Conservation (phyloP, 2,113 vertebrate genomes). For the Kryptolebias marmoratus region DNA sequence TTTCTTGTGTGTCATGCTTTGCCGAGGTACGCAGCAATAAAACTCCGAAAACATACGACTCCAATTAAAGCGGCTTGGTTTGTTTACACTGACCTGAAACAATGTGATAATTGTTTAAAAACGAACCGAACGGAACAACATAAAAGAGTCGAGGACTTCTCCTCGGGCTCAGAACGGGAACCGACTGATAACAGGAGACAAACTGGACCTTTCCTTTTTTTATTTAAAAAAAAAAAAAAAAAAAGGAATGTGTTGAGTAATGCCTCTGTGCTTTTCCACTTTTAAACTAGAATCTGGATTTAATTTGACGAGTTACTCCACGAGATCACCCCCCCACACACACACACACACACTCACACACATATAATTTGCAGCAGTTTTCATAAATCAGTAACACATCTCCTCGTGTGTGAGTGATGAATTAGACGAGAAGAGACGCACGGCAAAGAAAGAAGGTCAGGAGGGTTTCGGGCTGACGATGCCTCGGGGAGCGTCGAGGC, state of each 20-base stretch:
- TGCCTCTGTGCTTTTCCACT: slow-evolving; percentile 6
- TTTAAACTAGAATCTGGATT: slow-evolving; percentile 53
- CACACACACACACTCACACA: not conserved
- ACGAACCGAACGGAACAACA: not conserved
- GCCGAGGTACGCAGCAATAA: slow-evolving; percentile 63
- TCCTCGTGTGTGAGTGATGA: slow-evolving; percentile 13
- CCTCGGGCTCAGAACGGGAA: not conserved
- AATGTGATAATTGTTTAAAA: slow-evolving; percentile 6
- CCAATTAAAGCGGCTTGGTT: slow-evolving; percentile 46
- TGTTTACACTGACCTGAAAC: not conserved
- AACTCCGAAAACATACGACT: slow-evolving; percentile 50
- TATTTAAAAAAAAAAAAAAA: not conserved
- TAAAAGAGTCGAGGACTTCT: not conserved
- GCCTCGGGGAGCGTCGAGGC: slow-evolving; percentile 39
- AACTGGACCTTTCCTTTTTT: slow-evolving; percentile 8
- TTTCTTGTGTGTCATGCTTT: slow-evolving; percentile 24
- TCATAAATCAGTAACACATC: slow-evolving; percentile 35
- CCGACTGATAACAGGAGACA: not conserved
- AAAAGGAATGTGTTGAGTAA: slow-evolving; percentile 21
- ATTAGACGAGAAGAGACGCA: slow-evolving; percentile 32
- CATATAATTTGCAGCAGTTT: slow-evolving; percentile 24
- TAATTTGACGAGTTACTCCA: slow-evolving; percentile 39
- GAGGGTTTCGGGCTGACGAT: slow-evolving; percentile 36
- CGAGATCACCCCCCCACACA: not conserved
- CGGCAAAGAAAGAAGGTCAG: slow-evolving; percentile 20